A percentile compares a stretch with the other conserved stretches of the same genome.
Conservation (phyloP, 2,888 invertebrate species). For the Zygothrica quintamaculata region DNA sequence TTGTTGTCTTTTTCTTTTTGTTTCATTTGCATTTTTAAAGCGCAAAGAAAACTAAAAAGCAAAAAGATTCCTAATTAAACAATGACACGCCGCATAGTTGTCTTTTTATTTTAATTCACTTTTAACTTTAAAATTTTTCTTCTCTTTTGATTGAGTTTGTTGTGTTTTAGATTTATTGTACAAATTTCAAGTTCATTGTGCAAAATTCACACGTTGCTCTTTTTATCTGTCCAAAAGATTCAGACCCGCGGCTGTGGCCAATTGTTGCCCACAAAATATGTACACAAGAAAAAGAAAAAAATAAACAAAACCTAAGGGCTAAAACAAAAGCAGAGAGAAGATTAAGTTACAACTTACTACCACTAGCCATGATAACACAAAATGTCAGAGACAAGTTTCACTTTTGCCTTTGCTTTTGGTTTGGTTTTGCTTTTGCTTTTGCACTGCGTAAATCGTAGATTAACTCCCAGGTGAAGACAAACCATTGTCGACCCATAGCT, state of each 20-base stretch:
- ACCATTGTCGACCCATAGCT: conserved; percentile 43
- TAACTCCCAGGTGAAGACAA: conserved; percentile 18
- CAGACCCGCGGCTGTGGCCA: conserved; percentile 32
- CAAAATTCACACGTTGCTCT: conserved; percentile 61
- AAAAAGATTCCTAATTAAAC: conserved; percentile 49
- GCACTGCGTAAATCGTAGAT: conserved; percentile 47
- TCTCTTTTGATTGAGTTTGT: conserved; percentile 18
- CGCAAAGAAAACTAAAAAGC: conserved; percentile 18
- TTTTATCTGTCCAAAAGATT: conserved; percentile 50
- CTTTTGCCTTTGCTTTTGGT: conserved; percentile 47
- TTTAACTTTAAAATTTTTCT: conserved; percentile 32
- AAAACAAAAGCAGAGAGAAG: conserved; percentile 29
- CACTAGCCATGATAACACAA: conserved; percentile 48
- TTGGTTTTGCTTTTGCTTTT: too few relatives aligned
- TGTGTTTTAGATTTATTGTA: conserved; percentile 42
- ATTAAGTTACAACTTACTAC: conserved; percentile 3
- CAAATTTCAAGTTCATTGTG: conserved; percentile 73
- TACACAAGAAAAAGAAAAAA: too few relatives aligned
- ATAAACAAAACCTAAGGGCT: conserved; percentile 37
- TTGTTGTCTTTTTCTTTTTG: too few relatives aligned
- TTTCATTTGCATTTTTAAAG: conserved; percentile 40
- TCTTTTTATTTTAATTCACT: conserved; percentile 1
- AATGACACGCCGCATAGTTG: conserved; percentile 39
- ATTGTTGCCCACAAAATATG: conserved; percentile 48
- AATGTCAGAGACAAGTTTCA: conserved; percentile 55